Evolutionary conservation across 2,888 invertebrate genomes (phyloP).

Genomic region (Tenodera sinensis): DNA sequence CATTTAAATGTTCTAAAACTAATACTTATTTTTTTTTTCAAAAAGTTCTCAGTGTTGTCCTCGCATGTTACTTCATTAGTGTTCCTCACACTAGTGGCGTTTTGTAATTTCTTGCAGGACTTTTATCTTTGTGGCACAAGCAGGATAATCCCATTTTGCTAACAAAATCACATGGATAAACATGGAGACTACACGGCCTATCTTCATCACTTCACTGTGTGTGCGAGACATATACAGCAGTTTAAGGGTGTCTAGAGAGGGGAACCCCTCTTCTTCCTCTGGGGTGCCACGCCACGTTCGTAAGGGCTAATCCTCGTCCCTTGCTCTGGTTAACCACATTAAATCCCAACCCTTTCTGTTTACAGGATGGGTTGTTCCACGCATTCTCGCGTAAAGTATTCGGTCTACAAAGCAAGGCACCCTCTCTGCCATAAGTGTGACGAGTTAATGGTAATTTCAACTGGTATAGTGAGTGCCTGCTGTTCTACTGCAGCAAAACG

Average conservation of each 20-base stretch:
- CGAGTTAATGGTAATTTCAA: background rate
- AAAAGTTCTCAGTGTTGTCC: too few relatives aligned
- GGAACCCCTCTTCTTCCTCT: background rate
- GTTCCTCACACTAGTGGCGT: too few relatives aligned
- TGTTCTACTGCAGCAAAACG: background rate
- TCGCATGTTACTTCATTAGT: too few relatives aligned
- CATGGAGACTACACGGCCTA: background rate
- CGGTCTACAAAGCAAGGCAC: background rate
- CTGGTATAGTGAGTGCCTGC: background rate
- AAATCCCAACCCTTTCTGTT: background rate
- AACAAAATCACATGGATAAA: background rate
- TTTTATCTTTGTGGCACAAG: background rate
- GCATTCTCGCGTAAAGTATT: background rate
- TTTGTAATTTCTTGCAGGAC: too few relatives aligned
- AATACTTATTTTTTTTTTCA: too few relatives aligned
- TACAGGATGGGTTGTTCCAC: background rate
- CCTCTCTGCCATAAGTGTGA: too few relatives aligned
- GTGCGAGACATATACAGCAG: background rate
- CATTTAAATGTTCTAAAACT: too few relatives aligned
- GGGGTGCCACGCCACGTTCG: background rate
- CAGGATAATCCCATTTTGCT: background rate
- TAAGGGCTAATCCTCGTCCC: background rate
- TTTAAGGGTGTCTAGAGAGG: background rate
- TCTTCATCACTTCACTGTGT: background rate
- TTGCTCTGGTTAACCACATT: background rate